Evolutionary conservation across 2,113 vertebrate species (phyloP), one percentile per base, ranked within the genome.

Genomic region (Syrrhaptes paradoxus): DNA sequence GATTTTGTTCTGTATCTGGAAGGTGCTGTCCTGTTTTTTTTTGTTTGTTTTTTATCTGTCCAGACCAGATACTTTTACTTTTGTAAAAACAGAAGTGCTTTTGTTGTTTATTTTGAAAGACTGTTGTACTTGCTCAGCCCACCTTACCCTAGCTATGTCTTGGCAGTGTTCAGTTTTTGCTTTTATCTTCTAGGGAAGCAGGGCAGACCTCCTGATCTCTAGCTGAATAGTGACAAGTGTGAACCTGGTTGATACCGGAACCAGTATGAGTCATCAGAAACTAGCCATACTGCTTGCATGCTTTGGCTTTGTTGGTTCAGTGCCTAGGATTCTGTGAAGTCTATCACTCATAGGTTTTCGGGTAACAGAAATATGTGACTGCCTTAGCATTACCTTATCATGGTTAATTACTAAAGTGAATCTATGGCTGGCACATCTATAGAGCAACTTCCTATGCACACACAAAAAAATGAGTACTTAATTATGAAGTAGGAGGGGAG

Each of bases 311-410:
- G 12, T 63, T 96, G 61, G 38, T 91, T 88, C 34, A 58, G 14
- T 87, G 73, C 58, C 73, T 90, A 15, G 25, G 51, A 61, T 96
- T 96, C 85, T 94, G 84, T 90, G 46, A 67, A 90, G 16, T 75
- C 43, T 91, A 57, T 67, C 72, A 70, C 41, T 87, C 4, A 6
- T 3, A 43, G 29, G 26, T 89, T 91, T 97, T 96, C 67, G 85
- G 63, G 71, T 52, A 70, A n/a, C 52, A 73, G 71, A 93, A 82
- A 34, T 94, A 29, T 91, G 43, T 82, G 63, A 49, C 26, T 94
- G 61, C 81, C 54, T 95, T 29, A 93, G 46, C 5, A 4, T 70
- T 91, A 59, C 45, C 32, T 96, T 91, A 76, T 87, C 75, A 55
- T 25, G 34, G 34, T 88, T 92, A 94, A 68, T 93, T 96, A 80